phyloP scores from a whole-genome alignment of 1,140 invertebrate genomes.

The Pseudomyrmex concolor region DNA sequence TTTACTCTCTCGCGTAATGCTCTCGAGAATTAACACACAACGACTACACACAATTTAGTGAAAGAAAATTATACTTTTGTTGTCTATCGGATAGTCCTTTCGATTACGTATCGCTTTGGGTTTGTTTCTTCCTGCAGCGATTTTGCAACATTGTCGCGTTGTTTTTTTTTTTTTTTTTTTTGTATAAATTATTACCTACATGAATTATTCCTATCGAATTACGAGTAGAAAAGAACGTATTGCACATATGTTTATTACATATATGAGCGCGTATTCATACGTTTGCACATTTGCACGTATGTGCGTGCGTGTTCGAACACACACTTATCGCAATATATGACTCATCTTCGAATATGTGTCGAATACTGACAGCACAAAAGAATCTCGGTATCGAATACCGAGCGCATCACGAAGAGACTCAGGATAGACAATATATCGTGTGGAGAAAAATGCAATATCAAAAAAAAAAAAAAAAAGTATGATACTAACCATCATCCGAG shows the following conservation, averaged over 20 bases:
- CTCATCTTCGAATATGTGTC: not conserved
- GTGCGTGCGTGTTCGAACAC: no score
- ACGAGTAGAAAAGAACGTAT: slow-evolving; percentile 16
- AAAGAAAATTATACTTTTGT: not conserved
- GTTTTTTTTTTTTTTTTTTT: no score
- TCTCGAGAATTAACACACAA: not conserved
- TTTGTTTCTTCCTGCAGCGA: not conserved
- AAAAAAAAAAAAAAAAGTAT: not conserved
- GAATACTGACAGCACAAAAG: not conserved
- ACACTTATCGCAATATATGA: slow-evolving; percentile 5
- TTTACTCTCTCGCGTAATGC: slow-evolving; percentile 3
- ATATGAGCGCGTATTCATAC: slow-evolving; percentile 6
- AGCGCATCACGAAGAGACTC: slow-evolving; percentile 14
- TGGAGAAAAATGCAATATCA: no score
- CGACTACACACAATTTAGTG: no score
- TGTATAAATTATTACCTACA: not conserved
- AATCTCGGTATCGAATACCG: slow-evolving; percentile 14
- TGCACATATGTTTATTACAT: not conserved
- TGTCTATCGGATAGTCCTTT: no score
- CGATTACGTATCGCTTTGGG: no score
- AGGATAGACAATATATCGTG: not conserved
- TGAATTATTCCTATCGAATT: not conserved
- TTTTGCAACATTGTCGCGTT: not conserved
- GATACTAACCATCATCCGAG: slow-evolving; percentile 86
- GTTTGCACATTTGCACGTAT: slow-evolving; percentile 12